Base-by-base conservation (phyloP, 2,797 vertebrate genomes). In the Tiaroga cobitis region DNA sequence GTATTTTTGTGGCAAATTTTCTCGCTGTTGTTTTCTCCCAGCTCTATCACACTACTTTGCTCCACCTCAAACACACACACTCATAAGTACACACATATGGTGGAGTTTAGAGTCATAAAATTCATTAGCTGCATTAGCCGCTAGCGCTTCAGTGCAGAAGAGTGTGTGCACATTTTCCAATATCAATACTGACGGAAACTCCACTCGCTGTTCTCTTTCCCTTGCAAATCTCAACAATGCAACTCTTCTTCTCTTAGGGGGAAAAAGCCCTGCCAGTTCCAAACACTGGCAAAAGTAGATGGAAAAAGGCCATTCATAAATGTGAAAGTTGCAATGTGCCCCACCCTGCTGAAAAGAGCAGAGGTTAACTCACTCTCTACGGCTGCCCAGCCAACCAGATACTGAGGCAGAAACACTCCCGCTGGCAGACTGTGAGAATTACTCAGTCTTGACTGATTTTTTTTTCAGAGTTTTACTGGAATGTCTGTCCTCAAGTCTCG, bases 261-360 rank as follows among this genome's bases (percentile, higher is more conserved):
- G 24, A 41, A 59, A 49, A 80, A 11, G 21, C 68, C 63, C 81
- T n/a, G 49, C 59, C 19, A 15, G 43, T 81, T 41, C n/a, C 34
- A 82, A 69, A 69, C 80, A 63, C 77, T 82, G 86, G 68, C 85
- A 74, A 41, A 80, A 56, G 37, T 34, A 69, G 61, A 83, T 86
- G 84, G 86, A 89, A 89, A 90, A 87, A 87, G 26, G 70, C 74
- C 76, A 87, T 87, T 87, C 84, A 87, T 86, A 73, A 90, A 83
- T 83, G 86, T 89, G 81, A 86, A 79, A 90, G 70, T 81, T 80
- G 74, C 86, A 3, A 41, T 8, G 46, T 15, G 84, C 86, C 89
- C 86, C 87, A 90, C 89, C 87, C 89, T 86, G 54, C 13, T 77
- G 65, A 84, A 70, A 83, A 86, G 87, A 83, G 84, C 80, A 85